A percentile compares a stretch with the other conserved stretches of the same genome.
Evolutionary conservation across 2,797 vertebrate species (phyloP).

Genomic region (Odontamblyopus rebecca): DNA sequence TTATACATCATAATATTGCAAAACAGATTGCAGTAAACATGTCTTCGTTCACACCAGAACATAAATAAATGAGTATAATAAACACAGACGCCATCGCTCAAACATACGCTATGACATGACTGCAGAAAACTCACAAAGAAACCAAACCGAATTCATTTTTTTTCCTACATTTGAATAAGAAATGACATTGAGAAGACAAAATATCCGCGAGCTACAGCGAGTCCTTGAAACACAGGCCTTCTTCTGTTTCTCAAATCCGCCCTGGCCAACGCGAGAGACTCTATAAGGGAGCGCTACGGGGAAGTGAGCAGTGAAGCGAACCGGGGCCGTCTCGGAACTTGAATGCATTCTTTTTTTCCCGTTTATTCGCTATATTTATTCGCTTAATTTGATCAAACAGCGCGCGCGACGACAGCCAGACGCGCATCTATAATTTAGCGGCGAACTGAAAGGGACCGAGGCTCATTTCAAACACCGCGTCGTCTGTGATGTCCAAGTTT

Average conservation of each 20-base stretch:
- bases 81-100: not conserved
- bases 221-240: not conserved
- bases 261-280: not conserved
- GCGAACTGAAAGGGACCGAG: not conserved
- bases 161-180: not conserved
- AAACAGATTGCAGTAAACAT: not conserved
- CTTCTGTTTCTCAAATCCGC: not conserved
- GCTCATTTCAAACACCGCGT: not conserved
- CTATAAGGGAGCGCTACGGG: not conserved
- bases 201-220: not conserved
- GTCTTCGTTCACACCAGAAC: too few relatives aligned
- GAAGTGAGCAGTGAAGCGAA: not conserved
- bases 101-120: not conserved
- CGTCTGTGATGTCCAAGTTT: not conserved
- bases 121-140: not conserved
- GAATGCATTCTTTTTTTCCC: constrained; percentile 1
- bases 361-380: constrained; percentile 9
- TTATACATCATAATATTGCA: not conserved
- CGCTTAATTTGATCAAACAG: constrained; percentile 4
- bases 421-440: not conserved
- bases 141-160: not conserved
- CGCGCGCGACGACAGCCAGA: not conserved
- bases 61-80: not conserved
- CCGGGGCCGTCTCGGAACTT: not conserved
- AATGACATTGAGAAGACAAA: not conserved